Percentiles rank a stretch among this genome's conserved stretches.
Evolutionary conservation across 1,140 invertebrate species (phyloP).

Genomic region (Brachionus rotundiformis): DNA sequence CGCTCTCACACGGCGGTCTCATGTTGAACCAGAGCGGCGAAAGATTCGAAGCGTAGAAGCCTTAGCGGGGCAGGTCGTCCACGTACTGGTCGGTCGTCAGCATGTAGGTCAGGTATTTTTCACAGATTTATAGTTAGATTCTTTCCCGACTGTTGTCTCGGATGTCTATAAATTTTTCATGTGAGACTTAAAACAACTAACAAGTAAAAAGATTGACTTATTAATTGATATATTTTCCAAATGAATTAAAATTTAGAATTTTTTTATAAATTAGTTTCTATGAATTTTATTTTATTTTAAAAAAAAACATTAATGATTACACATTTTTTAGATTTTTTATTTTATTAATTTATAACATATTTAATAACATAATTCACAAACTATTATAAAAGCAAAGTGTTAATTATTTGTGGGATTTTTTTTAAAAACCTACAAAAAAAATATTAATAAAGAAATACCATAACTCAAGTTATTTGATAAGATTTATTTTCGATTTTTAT

Average conservation of each 20-base stretch:
- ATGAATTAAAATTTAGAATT: background rate
- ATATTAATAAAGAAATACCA: background rate
- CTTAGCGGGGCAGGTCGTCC: constrained; percentile 21
- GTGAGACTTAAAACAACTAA: background rate
- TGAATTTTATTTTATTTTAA: background rate
- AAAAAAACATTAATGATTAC: background rate
- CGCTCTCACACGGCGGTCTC: constrained; percentile 57
- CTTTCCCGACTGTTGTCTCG: constrained; percentile 36
- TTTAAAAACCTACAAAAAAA: background rate
- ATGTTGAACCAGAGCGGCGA: constrained; percentile 75
- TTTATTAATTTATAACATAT: background rate
- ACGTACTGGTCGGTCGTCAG: constrained; percentile 47
- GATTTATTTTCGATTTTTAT: background rate
- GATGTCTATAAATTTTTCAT: constrained; percentile 49
- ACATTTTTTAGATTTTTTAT: constrained; percentile 1
- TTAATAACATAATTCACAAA: background rate
- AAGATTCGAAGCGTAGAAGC: constrained; percentile 75
- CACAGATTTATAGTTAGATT: constrained; percentile 50
- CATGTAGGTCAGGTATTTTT: constrained; percentile 48
- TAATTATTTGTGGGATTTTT: background rate
- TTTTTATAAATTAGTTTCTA: background rate
- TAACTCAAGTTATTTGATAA: background rate
- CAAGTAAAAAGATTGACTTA: background rate
- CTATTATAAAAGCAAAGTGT: constrained; percentile 1
- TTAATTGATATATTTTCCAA: background rate